Conservation (phyloP, 1,140 invertebrate genomes). For the Marisa cornuarietis region DNA sequence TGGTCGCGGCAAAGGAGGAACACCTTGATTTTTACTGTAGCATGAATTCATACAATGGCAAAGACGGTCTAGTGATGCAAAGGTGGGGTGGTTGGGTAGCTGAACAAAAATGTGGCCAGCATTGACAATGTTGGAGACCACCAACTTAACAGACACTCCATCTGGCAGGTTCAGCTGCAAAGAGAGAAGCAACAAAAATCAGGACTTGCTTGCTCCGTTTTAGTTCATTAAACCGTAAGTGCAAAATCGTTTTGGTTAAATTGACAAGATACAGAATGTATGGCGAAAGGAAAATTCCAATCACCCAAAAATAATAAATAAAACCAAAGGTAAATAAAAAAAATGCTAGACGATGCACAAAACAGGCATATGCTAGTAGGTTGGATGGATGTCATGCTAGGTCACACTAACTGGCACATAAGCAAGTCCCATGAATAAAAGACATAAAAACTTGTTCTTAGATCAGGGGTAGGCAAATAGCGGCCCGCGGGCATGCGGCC, state of each 20-base stretch:
- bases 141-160: slow-evolving; percentile 91
- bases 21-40: slow-evolving; percentile 62
- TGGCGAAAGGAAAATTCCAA: too few relatives aligned
- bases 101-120: slow-evolving; percentile 92
- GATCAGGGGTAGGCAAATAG: too few relatives aligned
- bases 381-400: too few relatives aligned
- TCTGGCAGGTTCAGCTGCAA: slow-evolving; percentile 84
- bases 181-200: slow-evolving; percentile 19
- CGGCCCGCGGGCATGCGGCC: too few relatives aligned
- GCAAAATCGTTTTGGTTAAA: background rate
- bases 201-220: background rate
- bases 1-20: slow-evolving; percentile 69
- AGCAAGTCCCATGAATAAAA: too few relatives aligned
- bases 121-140: slow-evolving; percentile 83
- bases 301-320: too few relatives aligned
- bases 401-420: too few relatives aligned
- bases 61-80: slow-evolving; percentile 80
- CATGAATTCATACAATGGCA: slow-evolving; percentile 72
- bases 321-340: too few relatives aligned
- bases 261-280: too few relatives aligned
- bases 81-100: slow-evolving; percentile 91
- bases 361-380: too few relatives aligned
- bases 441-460: too few relatives aligned
- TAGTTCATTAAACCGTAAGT: background rate
- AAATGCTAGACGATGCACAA: too few relatives aligned